Percentiles rank a stretch among this genome's conserved stretches.
phyloP scores from a whole-genome alignment of 2,888 invertebrate species.

The Nymphalis c-album region DNA sequence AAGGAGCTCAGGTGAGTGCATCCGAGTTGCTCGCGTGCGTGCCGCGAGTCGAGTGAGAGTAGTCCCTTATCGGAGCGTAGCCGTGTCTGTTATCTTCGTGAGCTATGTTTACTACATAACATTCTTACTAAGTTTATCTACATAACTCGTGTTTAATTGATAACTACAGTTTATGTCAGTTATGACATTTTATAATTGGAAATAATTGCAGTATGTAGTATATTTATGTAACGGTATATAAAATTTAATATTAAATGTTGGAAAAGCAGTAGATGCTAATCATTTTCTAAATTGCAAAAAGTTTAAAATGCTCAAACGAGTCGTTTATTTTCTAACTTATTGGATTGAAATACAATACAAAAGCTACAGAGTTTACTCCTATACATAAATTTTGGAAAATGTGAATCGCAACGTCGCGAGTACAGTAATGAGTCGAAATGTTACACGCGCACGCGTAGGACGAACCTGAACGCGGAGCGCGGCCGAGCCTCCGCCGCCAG shows the following conservation, averaged over 20 bases:
- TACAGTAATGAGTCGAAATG: background rate
- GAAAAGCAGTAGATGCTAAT: too few relatives aligned
- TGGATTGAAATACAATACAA: too few relatives aligned
- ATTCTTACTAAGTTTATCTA: background rate
- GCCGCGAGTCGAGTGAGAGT: background rate
- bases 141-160: too few relatives aligned
- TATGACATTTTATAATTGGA: background rate
- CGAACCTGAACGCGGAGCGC: conserved; percentile 86
- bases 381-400: background rate
- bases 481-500: conserved; percentile 76
- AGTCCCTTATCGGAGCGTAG: background rate
- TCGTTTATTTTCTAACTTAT: too few relatives aligned
- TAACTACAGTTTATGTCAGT: too few relatives aligned
- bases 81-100: background rate
- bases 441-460: conserved; percentile 50
- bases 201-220: too few relatives aligned
- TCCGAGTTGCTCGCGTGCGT: background rate
- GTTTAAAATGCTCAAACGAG: too few relatives aligned
- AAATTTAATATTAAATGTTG: too few relatives aligned
- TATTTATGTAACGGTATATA: too few relatives aligned
- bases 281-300: too few relatives aligned
- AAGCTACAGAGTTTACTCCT: too few relatives aligned
- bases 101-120: background rate
- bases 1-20: conserved; percentile 84
- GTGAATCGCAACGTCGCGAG: background rate